phyloP scores from a whole-genome alignment of 35 echinoderm and acorn worm species.

The Hemicentrotus pulcherrimus region DNA sequence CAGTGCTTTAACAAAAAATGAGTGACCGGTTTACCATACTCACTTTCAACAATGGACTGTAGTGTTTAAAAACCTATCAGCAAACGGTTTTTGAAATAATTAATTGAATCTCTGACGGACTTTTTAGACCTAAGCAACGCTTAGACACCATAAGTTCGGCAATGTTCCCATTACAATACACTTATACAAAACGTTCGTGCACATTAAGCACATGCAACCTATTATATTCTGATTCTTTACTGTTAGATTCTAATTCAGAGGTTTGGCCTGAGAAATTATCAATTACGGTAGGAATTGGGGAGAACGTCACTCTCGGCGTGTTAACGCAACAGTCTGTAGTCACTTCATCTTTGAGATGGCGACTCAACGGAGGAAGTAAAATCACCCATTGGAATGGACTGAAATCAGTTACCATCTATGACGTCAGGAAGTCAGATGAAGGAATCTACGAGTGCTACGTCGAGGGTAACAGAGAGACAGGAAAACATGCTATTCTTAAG shows the following conservation, averaged over 20 bases:
- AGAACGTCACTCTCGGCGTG: constrained; percentile 22
- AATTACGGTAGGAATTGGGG: constrained; percentile 29
- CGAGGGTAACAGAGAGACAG: background rate
- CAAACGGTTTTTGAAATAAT: too few relatives aligned
- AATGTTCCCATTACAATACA: too few relatives aligned
- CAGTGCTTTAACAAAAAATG: too few relatives aligned
- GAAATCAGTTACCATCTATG: background rate
- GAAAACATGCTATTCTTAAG: constrained; percentile 51
- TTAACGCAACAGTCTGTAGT: background rate
- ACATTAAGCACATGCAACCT: too few relatives aligned
- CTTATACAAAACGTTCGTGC: too few relatives aligned
- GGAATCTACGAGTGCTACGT: constrained; percentile 76
- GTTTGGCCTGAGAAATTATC: constrained; percentile 33
- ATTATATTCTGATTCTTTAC: too few relatives aligned
- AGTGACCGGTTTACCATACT: too few relatives aligned
- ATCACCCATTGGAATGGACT: constrained; percentile 51
- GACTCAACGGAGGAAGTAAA: constrained; percentile 44
- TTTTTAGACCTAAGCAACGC: too few relatives aligned
- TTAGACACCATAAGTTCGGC: too few relatives aligned
- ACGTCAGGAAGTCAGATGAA: constrained; percentile 54
- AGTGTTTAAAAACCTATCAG: too few relatives aligned
- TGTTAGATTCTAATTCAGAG: constrained; percentile 20
- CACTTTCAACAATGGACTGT: too few relatives aligned
- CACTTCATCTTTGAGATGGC: constrained; percentile 46
- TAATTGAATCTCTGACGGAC: too few relatives aligned